Evolutionary conservation across 2,113 vertebrate species (phyloP).

Genomic region (Dasypus novemcinctus): DNA sequence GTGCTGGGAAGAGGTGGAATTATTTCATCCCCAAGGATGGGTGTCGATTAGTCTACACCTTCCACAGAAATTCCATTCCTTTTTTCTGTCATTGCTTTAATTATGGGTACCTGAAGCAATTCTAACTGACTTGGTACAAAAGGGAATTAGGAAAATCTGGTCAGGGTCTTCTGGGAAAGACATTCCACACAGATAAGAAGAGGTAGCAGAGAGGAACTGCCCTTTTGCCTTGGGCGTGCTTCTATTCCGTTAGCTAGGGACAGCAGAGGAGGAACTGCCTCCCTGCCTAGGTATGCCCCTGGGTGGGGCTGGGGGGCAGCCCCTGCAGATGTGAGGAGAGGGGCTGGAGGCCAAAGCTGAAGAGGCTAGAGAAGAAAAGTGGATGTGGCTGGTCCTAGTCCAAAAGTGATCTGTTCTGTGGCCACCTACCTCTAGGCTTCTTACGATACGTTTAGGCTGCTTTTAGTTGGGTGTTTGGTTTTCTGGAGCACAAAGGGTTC

Average conservation of each 20-base stretch:
- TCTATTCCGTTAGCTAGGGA: too few species aligned
- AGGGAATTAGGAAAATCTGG: not conserved
- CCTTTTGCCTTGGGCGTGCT: not conserved
- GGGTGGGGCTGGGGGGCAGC: not conserved
- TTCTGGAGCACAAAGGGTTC: not conserved
- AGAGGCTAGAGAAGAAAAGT: not conserved
- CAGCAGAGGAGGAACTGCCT: too few species aligned
- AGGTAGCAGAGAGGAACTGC: not conserved
- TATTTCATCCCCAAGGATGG: not conserved
- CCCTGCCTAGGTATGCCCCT: not conserved
- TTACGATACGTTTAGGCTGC: not conserved
- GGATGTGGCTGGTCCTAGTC: not conserved
- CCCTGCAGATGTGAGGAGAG: not conserved
- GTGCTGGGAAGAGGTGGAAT: not conserved
- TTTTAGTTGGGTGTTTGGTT: not conserved
- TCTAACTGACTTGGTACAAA: not conserved
- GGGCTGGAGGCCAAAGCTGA: not conserved
- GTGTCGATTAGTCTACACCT: not conserved
- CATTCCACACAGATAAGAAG: not conserved
- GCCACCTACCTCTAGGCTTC: not conserved
- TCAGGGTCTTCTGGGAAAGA: not conserved
- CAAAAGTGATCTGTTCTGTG: not conserved
- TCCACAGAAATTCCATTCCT: not conserved
- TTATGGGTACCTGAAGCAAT: accelerated
- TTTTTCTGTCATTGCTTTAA: not conserved